A percentile compares a stretch with the other conserved stretches of the same genome.
phyloP scores from a whole-genome alignment of 2,113 vertebrate species.

The Excalfactoria chinensis region DNA sequence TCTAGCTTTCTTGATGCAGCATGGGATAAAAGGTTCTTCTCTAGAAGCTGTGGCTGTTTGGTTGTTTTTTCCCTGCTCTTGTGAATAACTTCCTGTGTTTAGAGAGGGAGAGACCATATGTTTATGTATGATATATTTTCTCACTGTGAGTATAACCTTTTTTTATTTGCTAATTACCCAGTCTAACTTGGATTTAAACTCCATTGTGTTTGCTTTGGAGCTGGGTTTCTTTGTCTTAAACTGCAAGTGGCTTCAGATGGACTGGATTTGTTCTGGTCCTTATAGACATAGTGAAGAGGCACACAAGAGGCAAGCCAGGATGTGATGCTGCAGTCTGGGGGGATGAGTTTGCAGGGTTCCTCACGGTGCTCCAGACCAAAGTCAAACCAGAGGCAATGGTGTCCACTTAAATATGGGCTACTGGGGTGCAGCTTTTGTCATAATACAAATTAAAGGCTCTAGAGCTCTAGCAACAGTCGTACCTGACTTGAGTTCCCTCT shows the following conservation, averaged over 20 bases:
- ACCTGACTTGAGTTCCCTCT: background rate
- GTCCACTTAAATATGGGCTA: background rate
- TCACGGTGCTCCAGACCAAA: background rate
- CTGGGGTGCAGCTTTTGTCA: background rate
- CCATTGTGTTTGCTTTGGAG: background rate
- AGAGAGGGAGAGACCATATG: constrained; percentile 8
- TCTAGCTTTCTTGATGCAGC: constrained; percentile 10
- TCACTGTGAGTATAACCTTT: constrained; percentile 30
- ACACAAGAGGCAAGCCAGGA: background rate
- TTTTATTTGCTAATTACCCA: constrained; percentile 46
- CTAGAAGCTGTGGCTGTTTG: constrained; percentile 2
- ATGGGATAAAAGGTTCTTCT: constrained; percentile 32
- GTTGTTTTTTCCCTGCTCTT: background rate
- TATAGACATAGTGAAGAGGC: background rate
- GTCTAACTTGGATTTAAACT: constrained; percentile 13
- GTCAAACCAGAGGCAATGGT: background rate
- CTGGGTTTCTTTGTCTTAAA: background rate
- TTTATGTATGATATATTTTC: constrained; percentile 54
- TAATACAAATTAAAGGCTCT: constrained; percentile 20
- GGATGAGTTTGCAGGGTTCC: background rate
- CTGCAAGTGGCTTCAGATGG: background rate
- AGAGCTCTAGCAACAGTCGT: background rate
- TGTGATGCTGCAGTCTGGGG: background rate
- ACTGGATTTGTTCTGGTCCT: background rate
- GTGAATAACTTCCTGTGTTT: constrained; percentile 47